These are phyloP conservation scores for Drosophila greeni DNA, from an alignment of 2,888 invertebrate species.

Conservation along the genomic window DNA sequence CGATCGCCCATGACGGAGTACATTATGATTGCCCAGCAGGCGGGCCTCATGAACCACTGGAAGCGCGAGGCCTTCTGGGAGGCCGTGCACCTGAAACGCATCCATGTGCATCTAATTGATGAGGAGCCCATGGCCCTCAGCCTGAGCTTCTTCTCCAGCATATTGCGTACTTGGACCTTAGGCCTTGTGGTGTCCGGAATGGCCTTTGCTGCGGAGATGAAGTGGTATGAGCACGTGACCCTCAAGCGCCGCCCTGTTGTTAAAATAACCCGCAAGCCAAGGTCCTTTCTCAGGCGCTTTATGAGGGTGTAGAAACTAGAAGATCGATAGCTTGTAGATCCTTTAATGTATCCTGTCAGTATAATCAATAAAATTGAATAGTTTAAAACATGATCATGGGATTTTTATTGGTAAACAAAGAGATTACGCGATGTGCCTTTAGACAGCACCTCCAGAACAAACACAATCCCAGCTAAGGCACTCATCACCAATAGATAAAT, in stretches of 20 bases:
- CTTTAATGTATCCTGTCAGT: background rate
- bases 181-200: slow-evolving; percentile 57
- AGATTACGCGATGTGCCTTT: background rate
- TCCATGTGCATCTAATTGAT: slow-evolving; percentile 41
- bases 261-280: slow-evolving; percentile 15
- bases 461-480: slow-evolving; percentile 37
- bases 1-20: slow-evolving; percentile 54
- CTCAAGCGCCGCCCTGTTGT: background rate
- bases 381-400: background rate
- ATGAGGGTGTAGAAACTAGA: slow-evolving; percentile 2
- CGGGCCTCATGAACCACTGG: slow-evolving; percentile 63
- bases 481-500: slow-evolving; percentile 47
- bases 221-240: slow-evolving; percentile 43
- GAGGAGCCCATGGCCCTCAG: slow-evolving; percentile 55
- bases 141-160: slow-evolving; percentile 56
- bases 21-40: slow-evolving; percentile 60
- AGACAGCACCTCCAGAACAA: slow-evolving; percentile 43
- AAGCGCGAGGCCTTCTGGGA: slow-evolving; percentile 61
- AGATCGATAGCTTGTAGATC: background rate
- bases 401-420: background rate
- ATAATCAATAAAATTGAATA: background rate
- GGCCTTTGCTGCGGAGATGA: slow-evolving; percentile 60
- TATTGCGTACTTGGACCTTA: slow-evolving; percentile 61
- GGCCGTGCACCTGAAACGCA: slow-evolving; percentile 55
- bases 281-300: slow-evolving; percentile 15